Evolutionary conservation across 2,113 vertebrate species (phyloP).

Genomic region (Callorhinus ursinus): DNA sequence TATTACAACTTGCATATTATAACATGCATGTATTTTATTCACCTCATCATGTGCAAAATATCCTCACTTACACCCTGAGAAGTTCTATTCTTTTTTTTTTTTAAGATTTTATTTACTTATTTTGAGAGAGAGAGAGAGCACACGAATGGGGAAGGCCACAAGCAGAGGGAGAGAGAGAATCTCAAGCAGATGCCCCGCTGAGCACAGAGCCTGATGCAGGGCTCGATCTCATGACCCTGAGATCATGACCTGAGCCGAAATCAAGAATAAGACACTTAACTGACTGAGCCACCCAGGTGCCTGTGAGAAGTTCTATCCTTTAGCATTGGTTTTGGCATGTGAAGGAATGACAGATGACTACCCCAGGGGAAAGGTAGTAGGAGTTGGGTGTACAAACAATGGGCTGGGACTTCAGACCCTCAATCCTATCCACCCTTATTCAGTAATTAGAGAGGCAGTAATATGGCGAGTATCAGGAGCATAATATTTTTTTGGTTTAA

Average conservation of each 20-base stretch:
- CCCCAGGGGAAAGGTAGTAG: background rate
- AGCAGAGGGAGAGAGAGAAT: background rate
- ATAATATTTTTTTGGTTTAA: background rate
- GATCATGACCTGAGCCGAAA: background rate
- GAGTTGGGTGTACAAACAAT: background rate
- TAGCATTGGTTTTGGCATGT: background rate
- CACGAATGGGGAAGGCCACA: no score
- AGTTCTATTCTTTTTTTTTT: background rate
- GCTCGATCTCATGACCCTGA: background rate
- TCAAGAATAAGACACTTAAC: background rate
- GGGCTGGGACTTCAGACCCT: background rate
- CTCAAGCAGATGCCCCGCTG: background rate
- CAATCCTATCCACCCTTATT: background rate
- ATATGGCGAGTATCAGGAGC: background rate
- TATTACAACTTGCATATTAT: background rate
- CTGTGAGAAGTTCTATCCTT: background rate
- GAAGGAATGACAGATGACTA: background rate
- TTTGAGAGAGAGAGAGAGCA: background rate
- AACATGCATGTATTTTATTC: conserved; percentile 1
- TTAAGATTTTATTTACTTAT: background rate
- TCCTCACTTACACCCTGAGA: background rate
- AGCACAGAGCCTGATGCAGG: background rate
- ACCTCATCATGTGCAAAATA: background rate
- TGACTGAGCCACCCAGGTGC: background rate
- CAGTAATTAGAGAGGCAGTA: background rate